A percentile compares a stretch with the other conserved stretches of the same genome.
Conservation (phyloP, 2,113 vertebrate species). For the Cranoglanis bouderius region DNA sequence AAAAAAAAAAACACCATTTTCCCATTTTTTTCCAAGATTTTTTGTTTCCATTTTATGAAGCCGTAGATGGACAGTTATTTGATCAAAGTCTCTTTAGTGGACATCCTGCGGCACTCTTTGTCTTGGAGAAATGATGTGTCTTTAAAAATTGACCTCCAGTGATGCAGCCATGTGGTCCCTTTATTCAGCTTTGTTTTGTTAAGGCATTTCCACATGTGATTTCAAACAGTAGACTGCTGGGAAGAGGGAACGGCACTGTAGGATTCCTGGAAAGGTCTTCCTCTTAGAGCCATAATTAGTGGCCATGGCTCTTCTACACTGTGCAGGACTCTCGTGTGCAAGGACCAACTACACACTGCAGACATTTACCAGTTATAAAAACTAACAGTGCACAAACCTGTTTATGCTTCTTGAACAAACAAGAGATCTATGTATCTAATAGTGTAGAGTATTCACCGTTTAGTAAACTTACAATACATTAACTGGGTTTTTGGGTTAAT, state of each 20-base stretch:
- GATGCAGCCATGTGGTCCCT: conserved; percentile 43
- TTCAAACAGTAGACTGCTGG: conserved; percentile 66
- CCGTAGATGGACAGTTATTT: not conserved
- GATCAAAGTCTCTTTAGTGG: not conserved
- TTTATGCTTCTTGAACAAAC: not conserved
- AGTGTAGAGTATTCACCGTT: not conserved
- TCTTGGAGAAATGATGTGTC: conserved; percentile 22
- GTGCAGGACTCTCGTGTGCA: conserved; percentile 56
- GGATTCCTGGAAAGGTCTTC: conserved; percentile 70
- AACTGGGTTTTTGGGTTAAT: not conserved
- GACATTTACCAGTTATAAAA: conserved; percentile 24
- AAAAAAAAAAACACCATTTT: not conserved
- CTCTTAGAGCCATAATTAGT: conserved; percentile 69
- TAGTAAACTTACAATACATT: not conserved
- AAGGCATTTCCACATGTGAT: conserved; percentile 64
- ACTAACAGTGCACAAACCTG: conserved; percentile 7
- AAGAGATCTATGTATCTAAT: not conserved
- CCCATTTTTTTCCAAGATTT: not conserved
- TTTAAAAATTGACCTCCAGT: conserved; percentile 35
- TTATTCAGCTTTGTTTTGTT: conserved; percentile 48
- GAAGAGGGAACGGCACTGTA: conserved; percentile 65
- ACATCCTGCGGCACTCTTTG: not conserved
- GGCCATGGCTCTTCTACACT: conserved; percentile 63
- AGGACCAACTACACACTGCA: conserved; percentile 43
- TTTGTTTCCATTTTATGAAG: not conserved